Evolutionary conservation across 2,113 vertebrate genomes (phyloP), one percentile per base, ranked within the genome.

Genomic region (Odontophorus gujanensis): DNA sequence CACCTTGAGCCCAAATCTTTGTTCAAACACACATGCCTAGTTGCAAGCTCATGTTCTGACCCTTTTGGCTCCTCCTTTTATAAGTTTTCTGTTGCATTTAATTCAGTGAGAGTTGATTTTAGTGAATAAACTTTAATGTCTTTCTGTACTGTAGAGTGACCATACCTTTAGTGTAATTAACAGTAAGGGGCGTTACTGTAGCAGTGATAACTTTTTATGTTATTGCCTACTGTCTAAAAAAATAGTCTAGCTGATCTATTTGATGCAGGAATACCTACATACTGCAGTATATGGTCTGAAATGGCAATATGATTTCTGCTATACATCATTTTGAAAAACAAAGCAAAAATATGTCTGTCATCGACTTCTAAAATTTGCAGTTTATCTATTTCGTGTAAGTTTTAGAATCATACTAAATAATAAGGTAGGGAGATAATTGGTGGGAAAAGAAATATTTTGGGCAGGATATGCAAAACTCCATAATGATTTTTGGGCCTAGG

Each of bases 401-500:
- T 74, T 21, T 57, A 86, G 73, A 90, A 92, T 43, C 21, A 36
- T 65, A 3, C 2, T 42, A 65, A 61, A 68, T 68, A 94, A 89
- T 73, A 72, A 92, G 32, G 30, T 61, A 85, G 59, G 28, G 26
- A 95, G 95, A 92, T 65, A 85, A 94, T 96, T 92, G 94, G 87
- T 87, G 59, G 51, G 65, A 92, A 92, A 94, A 92, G 26, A 55
- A 92, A 43, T 58, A 76, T 94, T 91, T 83, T 92, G 65, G 92
- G 87, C 68, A 93, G 74, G 90, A 85, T 78, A 90, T 81, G 89
- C 94, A 75, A 82, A 89, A 51, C 38, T 88, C 81, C 28, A 42
- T 94, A 93, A 95, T 92, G 73, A 93, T 85, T 69, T 91, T 77
- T 43, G 30, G 28, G 89, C 95, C 90, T 95, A 65, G 47, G 85